Evolutionary conservation across 2,113 vertebrate species (phyloP).

Genomic region (Ailurus styani): DNA sequence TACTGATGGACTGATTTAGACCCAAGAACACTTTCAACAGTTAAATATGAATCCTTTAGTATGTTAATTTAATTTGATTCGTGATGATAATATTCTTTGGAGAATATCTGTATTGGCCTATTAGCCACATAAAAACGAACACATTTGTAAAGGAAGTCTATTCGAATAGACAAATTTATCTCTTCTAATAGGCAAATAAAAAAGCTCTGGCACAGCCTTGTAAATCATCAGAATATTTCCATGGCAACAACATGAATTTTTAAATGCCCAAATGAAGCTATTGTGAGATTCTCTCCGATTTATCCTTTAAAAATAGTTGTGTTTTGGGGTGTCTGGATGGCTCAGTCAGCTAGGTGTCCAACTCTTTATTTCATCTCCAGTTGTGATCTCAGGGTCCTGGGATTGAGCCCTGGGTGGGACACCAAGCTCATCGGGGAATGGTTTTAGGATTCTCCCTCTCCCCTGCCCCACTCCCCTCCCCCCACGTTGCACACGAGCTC

Average conservation of each 20-base stretch:
- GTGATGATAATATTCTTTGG: background rate
- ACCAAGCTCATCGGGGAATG: background rate
- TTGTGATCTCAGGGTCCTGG: background rate
- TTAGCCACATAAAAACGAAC: conserved; percentile 30
- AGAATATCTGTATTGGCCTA: background rate
- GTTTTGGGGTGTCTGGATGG: background rate
- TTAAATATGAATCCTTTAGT: background rate
- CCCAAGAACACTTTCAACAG: background rate
- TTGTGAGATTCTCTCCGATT: background rate
- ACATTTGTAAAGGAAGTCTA: conserved; percentile 23
- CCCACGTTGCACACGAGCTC: accelerated
- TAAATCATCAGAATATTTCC: background rate
- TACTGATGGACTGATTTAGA: background rate
- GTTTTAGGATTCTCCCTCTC: background rate
- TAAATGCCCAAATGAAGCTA: background rate
- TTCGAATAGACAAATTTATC: background rate
- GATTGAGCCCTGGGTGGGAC: background rate
- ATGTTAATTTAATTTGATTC: background rate
- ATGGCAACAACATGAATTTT: background rate
- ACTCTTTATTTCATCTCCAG: background rate
- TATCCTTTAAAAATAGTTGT: background rate
- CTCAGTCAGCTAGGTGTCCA: background rate
- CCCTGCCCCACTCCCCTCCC: background rate
- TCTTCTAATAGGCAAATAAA: conserved; percentile 17
- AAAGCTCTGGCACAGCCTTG: background rate